Conservation (phyloP, 2,888 invertebrate species). For the Stenotaenia linearis region DNA sequence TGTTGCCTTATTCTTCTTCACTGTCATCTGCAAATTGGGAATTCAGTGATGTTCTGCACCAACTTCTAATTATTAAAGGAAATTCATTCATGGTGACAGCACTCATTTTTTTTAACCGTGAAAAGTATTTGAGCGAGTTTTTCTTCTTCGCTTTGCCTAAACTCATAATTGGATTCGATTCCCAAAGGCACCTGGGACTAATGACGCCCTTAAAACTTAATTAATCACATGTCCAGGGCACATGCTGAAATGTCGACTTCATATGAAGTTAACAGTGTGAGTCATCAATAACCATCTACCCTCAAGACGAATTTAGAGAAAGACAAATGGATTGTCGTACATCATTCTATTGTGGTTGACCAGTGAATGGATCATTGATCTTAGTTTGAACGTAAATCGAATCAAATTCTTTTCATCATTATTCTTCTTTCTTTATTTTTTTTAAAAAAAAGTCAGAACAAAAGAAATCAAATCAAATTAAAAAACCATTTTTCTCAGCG, state of each 20-base stretch:
- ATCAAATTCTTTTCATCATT: not conserved
- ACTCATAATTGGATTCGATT: slow-evolving; percentile 6
- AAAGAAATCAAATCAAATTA: not conserved
- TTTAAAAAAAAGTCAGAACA: not conserved
- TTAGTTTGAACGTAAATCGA: not conserved
- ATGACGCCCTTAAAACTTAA: slow-evolving; percentile 7
- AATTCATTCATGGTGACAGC: not conserved
- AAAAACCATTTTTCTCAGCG: not conserved
- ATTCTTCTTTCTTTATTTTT: not conserved
- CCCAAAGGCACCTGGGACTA: not conserved
- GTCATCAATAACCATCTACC: not conserved
- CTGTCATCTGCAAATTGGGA: too few relatives aligned
- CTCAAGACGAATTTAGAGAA: not conserved
- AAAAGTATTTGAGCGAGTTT: not conserved
- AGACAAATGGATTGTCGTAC: not conserved
- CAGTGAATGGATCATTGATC: slow-evolving; percentile 6
- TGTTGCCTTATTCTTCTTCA: too few relatives aligned
- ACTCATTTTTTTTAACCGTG: not conserved
- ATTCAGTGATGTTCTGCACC: too few relatives aligned
- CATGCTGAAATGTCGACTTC: slow-evolving; percentile 2
- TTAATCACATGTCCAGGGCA: not conserved
- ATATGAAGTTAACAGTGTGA: not conserved
- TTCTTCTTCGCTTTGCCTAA: not conserved
- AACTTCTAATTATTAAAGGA: not conserved
- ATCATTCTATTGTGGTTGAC: slow-evolving; percentile 5